A percentile compares a stretch with the other conserved stretches of the same genome.
These are phyloP conservation scores for Nasonovia ribisnigri DNA, from an alignment of 2,888 invertebrate species.

Conservation along the genomic window DNA sequence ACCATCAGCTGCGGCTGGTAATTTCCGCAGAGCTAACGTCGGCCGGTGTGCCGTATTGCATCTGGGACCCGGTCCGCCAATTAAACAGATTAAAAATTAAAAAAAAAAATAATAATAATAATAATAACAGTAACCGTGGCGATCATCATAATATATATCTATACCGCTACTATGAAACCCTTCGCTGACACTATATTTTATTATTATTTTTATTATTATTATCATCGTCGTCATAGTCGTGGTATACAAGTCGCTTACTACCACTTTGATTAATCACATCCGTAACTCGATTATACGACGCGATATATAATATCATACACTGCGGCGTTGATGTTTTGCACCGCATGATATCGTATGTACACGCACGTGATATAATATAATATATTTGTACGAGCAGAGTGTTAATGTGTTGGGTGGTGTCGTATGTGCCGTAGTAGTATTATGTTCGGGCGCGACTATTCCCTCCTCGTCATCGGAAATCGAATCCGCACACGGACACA, in stretches of 20 bases:
- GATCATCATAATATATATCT: background rate
- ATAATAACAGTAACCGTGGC: slow-evolving; percentile 14
- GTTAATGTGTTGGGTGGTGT: background rate
- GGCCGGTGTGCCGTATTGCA: slow-evolving; percentile 14
- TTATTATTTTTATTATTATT: slow-evolving; percentile 4
- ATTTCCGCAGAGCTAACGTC: slow-evolving; percentile 42
- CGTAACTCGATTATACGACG: slow-evolving; percentile 48
- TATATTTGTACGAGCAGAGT: background rate
- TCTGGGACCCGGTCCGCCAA: slow-evolving; percentile 60
- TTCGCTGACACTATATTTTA: background rate
- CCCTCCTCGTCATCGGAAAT: slow-evolving; percentile 29
- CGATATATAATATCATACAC: background rate
- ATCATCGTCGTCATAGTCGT: background rate
- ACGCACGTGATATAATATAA: background rate
- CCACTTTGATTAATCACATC: slow-evolving; percentile 57
- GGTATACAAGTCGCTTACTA: background rate
- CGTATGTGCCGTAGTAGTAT: background rate
- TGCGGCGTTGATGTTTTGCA: background rate
- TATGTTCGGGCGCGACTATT: background rate
- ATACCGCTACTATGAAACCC: background rate
- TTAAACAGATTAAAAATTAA: slow-evolving; percentile 64
- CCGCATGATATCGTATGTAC: background rate
- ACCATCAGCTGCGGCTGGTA: slow-evolving; percentile 62
- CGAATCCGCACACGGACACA: slow-evolving; percentile 50
- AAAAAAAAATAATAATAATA: slow-evolving; percentile 29